Conservation (phyloP, 2,113 vertebrate genomes). For the Odocoileus hemionus region DNA sequence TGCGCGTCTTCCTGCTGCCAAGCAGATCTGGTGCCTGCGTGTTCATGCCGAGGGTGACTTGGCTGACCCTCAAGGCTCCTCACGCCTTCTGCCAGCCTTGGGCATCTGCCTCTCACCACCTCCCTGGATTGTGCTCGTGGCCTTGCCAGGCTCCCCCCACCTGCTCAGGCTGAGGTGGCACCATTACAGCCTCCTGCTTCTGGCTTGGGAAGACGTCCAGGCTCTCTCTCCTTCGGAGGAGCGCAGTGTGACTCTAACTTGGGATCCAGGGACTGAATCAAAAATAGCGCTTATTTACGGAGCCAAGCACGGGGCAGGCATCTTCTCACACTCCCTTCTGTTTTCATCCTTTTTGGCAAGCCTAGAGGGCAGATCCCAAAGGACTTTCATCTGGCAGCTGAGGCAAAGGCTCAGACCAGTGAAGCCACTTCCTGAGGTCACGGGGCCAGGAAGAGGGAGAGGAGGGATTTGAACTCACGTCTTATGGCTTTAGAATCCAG, state of each 20-base stretch:
- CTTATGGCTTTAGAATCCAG: not conserved
- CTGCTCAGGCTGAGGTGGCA: not conserved
- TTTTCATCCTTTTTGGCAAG: not conserved
- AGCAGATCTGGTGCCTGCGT: not conserved
- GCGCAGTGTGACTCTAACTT: not conserved
- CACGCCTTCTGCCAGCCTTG: not conserved
- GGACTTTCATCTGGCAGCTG: not conserved
- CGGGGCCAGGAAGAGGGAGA: not conserved
- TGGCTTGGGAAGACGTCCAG: not conserved
- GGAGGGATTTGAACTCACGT: not conserved
- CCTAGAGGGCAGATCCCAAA: not conserved
- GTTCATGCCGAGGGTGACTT: not conserved
- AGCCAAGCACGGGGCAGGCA: fast-evolving
- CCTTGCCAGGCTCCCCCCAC: not conserved
- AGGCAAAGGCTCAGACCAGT: not conserved
- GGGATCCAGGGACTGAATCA: not conserved
- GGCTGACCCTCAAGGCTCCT: not conserved
- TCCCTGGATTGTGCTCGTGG: not conserved
- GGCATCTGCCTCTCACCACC: slow-evolving; percentile 25
- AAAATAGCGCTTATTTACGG: not conserved
- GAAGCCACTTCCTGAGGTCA: not conserved
- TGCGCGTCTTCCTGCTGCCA: not conserved
- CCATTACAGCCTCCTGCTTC: not conserved
- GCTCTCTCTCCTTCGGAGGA: not conserved
- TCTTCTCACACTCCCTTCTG: not conserved